Conservation (phyloP, 2,888 invertebrate genomes). For the Drosophila multiciliata region DNA sequence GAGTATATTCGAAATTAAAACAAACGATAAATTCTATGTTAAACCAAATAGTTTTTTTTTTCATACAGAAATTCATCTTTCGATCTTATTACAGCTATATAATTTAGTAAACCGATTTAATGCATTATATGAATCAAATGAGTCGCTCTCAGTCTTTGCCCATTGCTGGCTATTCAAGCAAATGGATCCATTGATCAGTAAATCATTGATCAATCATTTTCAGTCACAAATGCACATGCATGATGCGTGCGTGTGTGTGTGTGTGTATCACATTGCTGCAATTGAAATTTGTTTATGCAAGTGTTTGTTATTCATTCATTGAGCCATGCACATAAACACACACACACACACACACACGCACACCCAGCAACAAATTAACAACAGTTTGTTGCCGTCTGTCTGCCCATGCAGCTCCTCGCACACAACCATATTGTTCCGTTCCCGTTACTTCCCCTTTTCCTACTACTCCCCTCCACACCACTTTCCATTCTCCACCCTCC, state of each 20-base stretch:
- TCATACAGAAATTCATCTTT: neutral
- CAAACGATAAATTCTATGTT: neutral
- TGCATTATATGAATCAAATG: too few relatives aligned
- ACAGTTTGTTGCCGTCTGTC: conserved; percentile 32
- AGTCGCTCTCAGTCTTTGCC: neutral
- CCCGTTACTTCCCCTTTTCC: conserved; percentile 14
- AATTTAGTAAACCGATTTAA: neutral
- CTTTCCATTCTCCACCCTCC: too few relatives aligned
- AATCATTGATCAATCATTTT: conserved; percentile 26
- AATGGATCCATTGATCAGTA: conserved; percentile 25
- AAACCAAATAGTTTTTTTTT: neutral
- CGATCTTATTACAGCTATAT: neutral
- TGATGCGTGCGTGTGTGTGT: neutral
- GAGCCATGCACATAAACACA: conserved; percentile 20
- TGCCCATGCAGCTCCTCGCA: conserved; percentile 10
- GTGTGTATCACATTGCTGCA: conserved; percentile 28
- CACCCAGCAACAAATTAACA: conserved; percentile 36
- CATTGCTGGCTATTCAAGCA: conserved; percentile 21
- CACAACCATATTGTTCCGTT: conserved; percentile 14
- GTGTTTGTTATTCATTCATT: conserved; percentile 53
- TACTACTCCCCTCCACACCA: neutral
- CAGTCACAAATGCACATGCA: neutral
- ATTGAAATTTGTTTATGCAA: conserved; percentile 24
- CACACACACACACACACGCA: conserved; percentile 9
- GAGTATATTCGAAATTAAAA: neutral